A percentile compares a stretch with the other conserved stretches of the same genome.
Conservation (phyloP, 1,140 invertebrate genomes). For the Battus philenor region DNA sequence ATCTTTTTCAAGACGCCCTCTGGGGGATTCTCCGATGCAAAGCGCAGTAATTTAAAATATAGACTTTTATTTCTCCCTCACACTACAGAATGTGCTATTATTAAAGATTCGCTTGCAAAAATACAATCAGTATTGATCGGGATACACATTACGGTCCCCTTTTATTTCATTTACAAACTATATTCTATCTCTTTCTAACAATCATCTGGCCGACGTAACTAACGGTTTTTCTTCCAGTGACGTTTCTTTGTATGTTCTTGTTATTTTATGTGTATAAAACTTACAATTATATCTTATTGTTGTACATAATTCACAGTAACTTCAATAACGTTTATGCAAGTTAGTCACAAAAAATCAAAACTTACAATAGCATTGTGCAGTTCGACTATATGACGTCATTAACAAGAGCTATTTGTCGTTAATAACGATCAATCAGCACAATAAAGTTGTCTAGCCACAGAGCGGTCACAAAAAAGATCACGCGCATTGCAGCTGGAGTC, state of each 20-base stretch:
- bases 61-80: no score
- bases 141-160: slow-evolving; percentile 11
- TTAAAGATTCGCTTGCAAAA: slow-evolving; percentile 12
- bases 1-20: not conserved
- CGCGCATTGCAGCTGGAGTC: not conserved
- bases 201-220: not conserved
- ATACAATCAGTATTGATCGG: slow-evolving; percentile 15
- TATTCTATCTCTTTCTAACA: slow-evolving; percentile 3
- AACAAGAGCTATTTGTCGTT: slow-evolving; percentile 24
- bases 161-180: slow-evolving; percentile 13
- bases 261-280: no score
- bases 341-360: not conserved
- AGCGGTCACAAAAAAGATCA: slow-evolving; percentile 21
- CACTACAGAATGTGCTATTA: no score
- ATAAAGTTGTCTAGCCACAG: slow-evolving; percentile 26
- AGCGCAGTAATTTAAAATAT: no score
- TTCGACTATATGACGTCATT: slow-evolving; percentile 39
- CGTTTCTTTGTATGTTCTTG: no score
- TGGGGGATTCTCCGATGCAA: slow-evolving; percentile 5
- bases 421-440: slow-evolving; percentile 36
- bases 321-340: no score
- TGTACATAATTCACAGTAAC: no score
- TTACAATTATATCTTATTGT: no score
- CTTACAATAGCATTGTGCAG: slow-evolving; percentile 15
- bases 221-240: no score